Evolutionary conservation across 2,888 invertebrate species (phyloP).

Genomic region (Tanypteryx hageni): DNA sequence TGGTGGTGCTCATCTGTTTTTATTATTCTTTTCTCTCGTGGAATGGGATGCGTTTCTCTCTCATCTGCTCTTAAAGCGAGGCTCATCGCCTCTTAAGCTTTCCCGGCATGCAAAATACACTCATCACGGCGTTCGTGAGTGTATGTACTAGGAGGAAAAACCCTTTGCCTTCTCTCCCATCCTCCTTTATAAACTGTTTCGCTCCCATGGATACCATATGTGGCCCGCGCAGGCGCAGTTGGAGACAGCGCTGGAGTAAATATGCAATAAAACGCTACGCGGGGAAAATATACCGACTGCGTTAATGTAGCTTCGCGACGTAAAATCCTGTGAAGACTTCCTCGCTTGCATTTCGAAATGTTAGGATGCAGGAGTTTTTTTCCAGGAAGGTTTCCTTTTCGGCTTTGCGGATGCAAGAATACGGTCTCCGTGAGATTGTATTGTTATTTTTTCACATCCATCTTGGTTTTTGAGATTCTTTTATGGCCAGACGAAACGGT

Average conservation of each 20-base stretch:
- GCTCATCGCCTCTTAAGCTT: not conserved
- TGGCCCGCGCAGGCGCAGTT: not conserved
- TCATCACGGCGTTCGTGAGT: not conserved
- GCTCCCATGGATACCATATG: conserved; percentile 3
- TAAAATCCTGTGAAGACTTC: not conserved
- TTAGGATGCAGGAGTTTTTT: not conserved
- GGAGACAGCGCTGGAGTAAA: not conserved
- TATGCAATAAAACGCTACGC: not conserved
- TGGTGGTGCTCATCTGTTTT: not conserved
- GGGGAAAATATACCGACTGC: conserved; percentile 5
- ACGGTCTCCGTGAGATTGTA: too few species aligned
- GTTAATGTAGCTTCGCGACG: not conserved
- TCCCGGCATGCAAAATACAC: conserved; percentile 15
- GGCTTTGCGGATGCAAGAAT: not conserved
- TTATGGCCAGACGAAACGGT: not conserved
- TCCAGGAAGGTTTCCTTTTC: not conserved
- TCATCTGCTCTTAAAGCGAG: not conserved
- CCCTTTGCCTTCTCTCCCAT: not conserved
- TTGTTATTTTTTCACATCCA: too few species aligned
- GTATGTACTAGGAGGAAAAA: not conserved
- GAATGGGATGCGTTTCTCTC: not conserved
- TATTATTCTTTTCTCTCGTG: not conserved
- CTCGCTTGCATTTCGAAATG: not conserved
- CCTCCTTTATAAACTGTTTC: not conserved
- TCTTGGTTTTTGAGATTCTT: not conserved